Base-by-base conservation (phyloP, 2,797 vertebrate species). In the Neosilurus mollespiculum region DNA sequence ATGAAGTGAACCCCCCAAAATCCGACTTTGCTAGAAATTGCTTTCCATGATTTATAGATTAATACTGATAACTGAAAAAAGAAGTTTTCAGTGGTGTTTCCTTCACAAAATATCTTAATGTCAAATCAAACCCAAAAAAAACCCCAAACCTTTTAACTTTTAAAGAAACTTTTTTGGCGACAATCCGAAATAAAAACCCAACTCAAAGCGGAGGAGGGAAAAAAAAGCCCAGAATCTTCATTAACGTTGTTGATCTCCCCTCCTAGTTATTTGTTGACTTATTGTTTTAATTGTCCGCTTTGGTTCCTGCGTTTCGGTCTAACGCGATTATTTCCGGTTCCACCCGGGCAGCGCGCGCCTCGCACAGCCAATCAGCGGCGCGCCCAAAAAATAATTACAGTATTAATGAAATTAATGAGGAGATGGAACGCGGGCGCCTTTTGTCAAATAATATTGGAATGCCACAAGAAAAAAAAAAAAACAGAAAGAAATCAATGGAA, bases 271-370 rank as follows among this genome's bases (percentile, higher is more conserved):
- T 92, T 94, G 93, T 93, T 94, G 92, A 92, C 91, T 93, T 91
- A 89, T 92, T 92, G 91, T 92, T 93, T 87, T 91, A 91, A 94
- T 93, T 90, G 90, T 87, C 87, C 88, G 73, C 88, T 93, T 92
- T 91, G 84, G 75, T 91, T 92, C 89, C 85, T 85, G 89, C 90
- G 88, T 92, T 90, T 88, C 89, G 90, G 90, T 89, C 91, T 91
- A 93, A 94, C 91, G 90, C 92, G 92, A 95, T 95, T 95, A 90
- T 95, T 94, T 94, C 93, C 93, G 91, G 93, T 94, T 94, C 92
- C 93, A 92, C 92, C 92, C 93, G 93, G 93, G 91, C 92, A 93
- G 91, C 91, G 92, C 88, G 85, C 59, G 76, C 61, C 37, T 11
- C 16, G 61, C 61, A 30, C 89, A 93, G 90, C 90, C 92, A 90